Conservation (phyloP, 1,140 invertebrate species). For the Drosophila quadrilineata region DNA sequence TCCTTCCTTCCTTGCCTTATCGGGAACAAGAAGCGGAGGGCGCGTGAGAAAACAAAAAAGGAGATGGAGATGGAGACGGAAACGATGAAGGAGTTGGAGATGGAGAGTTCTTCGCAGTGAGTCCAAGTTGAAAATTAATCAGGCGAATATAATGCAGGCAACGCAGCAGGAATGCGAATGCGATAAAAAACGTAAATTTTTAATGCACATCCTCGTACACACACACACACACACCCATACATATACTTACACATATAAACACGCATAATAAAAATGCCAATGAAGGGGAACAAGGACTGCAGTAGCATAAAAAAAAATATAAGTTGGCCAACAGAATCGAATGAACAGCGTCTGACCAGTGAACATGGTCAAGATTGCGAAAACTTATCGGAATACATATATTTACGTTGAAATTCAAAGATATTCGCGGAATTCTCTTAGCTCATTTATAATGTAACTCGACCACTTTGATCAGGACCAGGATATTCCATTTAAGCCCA, state of each 20-base stretch:
- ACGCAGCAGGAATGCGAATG: constrained; percentile 59
- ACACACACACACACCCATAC: no score
- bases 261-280: constrained; percentile 27
- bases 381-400: background rate
- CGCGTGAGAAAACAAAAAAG: background rate
- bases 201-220: constrained; percentile 45
- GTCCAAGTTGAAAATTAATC: constrained; percentile 58
- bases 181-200: constrained; percentile 61
- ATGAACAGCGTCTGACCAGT: no score
- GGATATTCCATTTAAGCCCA: no score
- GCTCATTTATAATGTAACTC: no score
- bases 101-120: no score
- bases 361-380: constrained; percentile 35
- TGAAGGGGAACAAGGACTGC: constrained; percentile 2
- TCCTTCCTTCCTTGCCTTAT: no score
- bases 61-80: background rate
- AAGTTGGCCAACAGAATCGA: constrained; percentile 31
- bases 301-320: constrained; percentile 15
- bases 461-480: no score
- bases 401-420: no score
- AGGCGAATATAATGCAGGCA: constrained; percentile 68
- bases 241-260: constrained; percentile 10
- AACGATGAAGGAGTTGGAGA: no score
- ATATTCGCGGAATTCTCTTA: no score
- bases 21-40: constrained; percentile 2